A percentile compares a stretch with the other conserved stretches of the same genome.
phyloP scores from a whole-genome alignment of 1,140 invertebrate genomes.

The Leptopilina clavipes region DNA sequence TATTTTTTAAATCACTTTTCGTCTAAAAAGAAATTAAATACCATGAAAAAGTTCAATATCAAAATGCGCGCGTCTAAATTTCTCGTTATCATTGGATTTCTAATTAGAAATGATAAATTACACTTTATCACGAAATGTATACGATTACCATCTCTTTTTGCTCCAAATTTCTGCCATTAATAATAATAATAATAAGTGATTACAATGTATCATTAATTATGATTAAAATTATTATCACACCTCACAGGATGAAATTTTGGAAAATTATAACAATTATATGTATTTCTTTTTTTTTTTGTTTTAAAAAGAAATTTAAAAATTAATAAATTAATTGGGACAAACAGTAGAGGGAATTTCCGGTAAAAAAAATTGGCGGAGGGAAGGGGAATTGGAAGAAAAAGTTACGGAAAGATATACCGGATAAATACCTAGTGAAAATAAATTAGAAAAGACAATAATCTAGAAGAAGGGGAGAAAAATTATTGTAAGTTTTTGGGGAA shows the following conservation, averaged over 20 bases:
- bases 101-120: background rate
- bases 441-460: conserved; percentile 16
- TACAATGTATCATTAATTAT: background rate
- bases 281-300: too few relatives aligned
- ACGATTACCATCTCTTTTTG: background rate
- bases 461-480: background rate
- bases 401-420: background rate
- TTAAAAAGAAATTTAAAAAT: too few relatives aligned
- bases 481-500: background rate
- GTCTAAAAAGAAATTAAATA: too few relatives aligned
- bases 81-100: background rate
- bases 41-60: too few relatives aligned
- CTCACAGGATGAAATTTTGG: background rate
- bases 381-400: background rate
- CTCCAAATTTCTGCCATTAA: background rate
- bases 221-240: background rate
- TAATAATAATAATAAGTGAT: background rate
- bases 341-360: too few relatives aligned
- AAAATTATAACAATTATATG: background rate
- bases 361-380: too few relatives aligned
- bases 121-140: background rate
- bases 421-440: background rate
- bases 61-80: background rate
- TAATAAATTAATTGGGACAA: too few relatives aligned
- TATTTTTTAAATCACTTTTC: too few relatives aligned